Base-by-base conservation (phyloP, 2,113 vertebrate genomes). In the Cyanoderma ruficeps region DNA sequence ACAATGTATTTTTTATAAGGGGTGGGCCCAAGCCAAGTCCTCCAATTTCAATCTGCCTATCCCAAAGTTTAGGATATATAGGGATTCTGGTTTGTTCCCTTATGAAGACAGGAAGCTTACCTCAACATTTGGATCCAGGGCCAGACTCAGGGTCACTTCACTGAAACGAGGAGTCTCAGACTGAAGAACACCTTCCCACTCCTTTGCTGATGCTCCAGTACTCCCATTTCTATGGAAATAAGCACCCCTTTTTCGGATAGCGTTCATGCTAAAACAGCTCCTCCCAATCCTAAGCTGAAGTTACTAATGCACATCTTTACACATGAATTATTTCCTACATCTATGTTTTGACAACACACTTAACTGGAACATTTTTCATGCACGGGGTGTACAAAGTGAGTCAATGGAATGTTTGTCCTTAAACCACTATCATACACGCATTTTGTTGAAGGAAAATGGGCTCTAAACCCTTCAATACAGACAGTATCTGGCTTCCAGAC, bases 331-430 rank as follows among this genome's bases (percentile, higher is more conserved):
- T 60, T 91, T 93, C 79, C 90, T 90, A 96, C 71, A 82, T 64
- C 91, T 93, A 87, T 91, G 88, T 78, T 90, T 89, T 89, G 94
- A 96, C 90, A 92, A 74, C 67, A 96, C 95, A 89, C 57, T 90
- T 92, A 90, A 95, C 81, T 84, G 91, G 77, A 89, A 28, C 87
- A 96, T 70, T 90, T 90, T 90, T 95, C 96, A 96, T 97, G 96
- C 96, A 97, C 11, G 7, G 69, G 44, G 72, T 90, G 93, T 96
- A 93, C 90, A 94, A 93, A 96, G 84, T 90, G 90, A 93, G 69
- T 93, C 92, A 83, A 77, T 90, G 92, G 71, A 81, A 79, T 67
- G 79, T 50, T 94, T 90, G 77, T 84, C 79, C 77, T 94, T 90
- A 78, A 83, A 88, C 42, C 75, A 67, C 56, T 83, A 88, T 85